These are phyloP conservation scores for Cyrtonyx montezumae DNA, from an alignment of 2,113 vertebrate genomes.

Conservation along the genomic window DNA sequence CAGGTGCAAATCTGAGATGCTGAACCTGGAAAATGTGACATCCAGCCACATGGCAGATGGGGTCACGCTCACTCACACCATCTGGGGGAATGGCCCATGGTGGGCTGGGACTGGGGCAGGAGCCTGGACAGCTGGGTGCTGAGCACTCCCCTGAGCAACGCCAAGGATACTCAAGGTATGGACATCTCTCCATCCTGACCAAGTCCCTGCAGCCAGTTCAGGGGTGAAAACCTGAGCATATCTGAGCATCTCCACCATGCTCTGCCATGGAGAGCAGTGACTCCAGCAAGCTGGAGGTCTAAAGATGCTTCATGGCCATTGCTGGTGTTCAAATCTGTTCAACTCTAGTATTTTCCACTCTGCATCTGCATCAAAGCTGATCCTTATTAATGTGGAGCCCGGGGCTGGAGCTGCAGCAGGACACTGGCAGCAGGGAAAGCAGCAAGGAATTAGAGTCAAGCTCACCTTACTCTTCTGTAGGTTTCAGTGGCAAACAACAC, in stretches of 20 bases:
- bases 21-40: neutral
- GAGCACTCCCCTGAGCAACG: neutral
- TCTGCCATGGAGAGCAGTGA: accelerated
- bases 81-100: neutral
- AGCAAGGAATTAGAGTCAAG: neutral
- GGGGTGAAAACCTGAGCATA: neutral
- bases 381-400: neutral
- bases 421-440: neutral
- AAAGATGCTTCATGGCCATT: neutral
- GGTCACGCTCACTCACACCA: neutral
- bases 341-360: neutral
- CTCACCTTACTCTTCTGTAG: neutral
- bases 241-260: accelerated
- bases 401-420: neutral
- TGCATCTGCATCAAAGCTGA: neutral
- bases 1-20: neutral
- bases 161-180: accelerated
- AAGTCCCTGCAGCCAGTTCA: neutral
- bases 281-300: neutral
- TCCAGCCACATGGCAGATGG: neutral
- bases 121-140: neutral
- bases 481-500: neutral
- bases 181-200: neutral
- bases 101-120: neutral
- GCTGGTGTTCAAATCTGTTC: neutral